These are phyloP conservation scores for Psylliodes chrysocephalus DNA, from an alignment of 2,888 invertebrate genomes.

Conservation along the genomic window DNA sequence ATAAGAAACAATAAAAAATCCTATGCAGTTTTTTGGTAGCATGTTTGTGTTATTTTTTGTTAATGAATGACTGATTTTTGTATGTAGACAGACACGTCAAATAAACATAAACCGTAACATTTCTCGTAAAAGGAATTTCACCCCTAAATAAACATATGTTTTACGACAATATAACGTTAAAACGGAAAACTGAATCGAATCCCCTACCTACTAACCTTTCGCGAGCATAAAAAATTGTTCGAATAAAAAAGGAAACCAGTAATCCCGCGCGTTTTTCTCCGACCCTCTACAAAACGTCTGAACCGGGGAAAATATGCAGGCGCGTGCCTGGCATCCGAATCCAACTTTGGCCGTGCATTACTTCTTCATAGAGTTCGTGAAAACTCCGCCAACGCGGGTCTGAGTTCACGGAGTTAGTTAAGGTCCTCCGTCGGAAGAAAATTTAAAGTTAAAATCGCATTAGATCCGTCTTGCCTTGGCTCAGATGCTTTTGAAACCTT, in stretches of 20 bases:
- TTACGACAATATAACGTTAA: not conserved
- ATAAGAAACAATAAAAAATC: too few species aligned
- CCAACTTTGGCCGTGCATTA: not conserved
- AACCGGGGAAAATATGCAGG: slow-evolving; percentile 24
- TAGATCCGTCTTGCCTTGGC: slow-evolving; percentile 4
- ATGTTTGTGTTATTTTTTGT: too few species aligned
- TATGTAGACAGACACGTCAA: too few species aligned
- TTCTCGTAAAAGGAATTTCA: not conserved
- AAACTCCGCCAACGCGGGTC: too few species aligned
- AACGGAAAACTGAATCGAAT: not conserved
- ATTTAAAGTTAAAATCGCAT: slow-evolving; percentile 23
- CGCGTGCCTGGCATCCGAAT: slow-evolving; percentile 14
- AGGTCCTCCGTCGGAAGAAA: slow-evolving; percentile 2
- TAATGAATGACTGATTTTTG: too few species aligned
- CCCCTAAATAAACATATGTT: slow-evolving; percentile 5
- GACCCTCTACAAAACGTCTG: slow-evolving; percentile 8
- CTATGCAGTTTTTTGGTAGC: too few species aligned
- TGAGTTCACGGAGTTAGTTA: slow-evolving; percentile 14
- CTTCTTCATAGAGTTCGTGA: slow-evolving; percentile 3
- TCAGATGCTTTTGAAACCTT: slow-evolving; percentile 6
- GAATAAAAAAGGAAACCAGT: slow-evolving; percentile 16
- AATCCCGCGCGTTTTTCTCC: slow-evolving; percentile 10
- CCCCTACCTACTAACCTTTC: not conserved
- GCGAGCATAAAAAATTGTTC: not conserved
- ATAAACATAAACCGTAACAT: too few species aligned